These are phyloP conservation scores for Chauna torquata DNA, from an alignment of 2,113 vertebrate species.

Conservation along the genomic window DNA sequence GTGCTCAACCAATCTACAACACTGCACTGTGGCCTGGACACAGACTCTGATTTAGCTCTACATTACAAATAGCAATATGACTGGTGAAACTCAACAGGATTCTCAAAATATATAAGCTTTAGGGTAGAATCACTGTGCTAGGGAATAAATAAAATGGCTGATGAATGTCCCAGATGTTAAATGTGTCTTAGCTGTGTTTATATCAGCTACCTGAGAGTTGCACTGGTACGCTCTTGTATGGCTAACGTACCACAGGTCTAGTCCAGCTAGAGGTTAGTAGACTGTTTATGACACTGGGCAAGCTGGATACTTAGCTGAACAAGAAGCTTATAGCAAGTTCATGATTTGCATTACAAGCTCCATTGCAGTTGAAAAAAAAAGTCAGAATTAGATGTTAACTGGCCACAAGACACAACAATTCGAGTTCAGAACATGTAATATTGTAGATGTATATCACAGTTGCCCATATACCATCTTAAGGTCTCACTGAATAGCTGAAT, in stretches of 20 bases:
- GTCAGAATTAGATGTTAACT: neutral
- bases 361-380: neutral
- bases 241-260: neutral
- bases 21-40: rapidly evolving
- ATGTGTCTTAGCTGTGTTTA: neutral
- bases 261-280: neutral
- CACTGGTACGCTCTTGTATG: neutral
- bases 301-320: neutral
- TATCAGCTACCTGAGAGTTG: neutral
- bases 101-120: neutral
- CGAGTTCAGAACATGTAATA: neutral
- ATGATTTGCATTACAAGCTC: neutral
- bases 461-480: neutral
- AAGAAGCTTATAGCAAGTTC: neutral
- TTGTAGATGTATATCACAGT: neutral
- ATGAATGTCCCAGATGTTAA: neutral
- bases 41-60: neutral
- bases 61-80: neutral
- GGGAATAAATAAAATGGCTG: neutral
- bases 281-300: neutral
- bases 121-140: neutral
- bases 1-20: neutral
- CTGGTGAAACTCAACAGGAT: neutral
- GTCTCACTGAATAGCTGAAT: neutral
- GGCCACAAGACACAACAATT: neutral